Evolutionary conservation across 2,888 invertebrate genomes (phyloP).

Genomic region (Hanleya hanleyi): DNA sequence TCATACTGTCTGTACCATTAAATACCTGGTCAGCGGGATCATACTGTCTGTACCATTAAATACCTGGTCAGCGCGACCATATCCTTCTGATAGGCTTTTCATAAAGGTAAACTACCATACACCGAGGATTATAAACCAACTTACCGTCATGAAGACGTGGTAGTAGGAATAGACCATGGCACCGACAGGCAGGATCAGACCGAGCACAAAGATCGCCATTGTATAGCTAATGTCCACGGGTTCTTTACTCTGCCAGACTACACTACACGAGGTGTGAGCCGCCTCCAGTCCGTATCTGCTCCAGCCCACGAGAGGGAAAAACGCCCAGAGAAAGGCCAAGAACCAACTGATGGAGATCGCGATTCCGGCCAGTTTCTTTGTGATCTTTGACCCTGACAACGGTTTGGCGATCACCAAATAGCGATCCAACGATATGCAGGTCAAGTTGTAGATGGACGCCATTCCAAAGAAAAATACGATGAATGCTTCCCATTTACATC

Average conservation of each 20-base stretch:
- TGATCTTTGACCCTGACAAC: conserved; percentile 45
- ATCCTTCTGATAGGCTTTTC: no score
- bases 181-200: conserved; percentile 51
- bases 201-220: conserved; percentile 51
- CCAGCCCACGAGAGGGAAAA: conserved; percentile 61
- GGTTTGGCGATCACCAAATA: conserved; percentile 63
- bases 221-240: conserved; percentile 48
- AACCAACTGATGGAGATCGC: conserved; percentile 40
- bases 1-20: no score
- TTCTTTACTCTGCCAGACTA: conserved; percentile 41
- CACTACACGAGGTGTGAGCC: conserved; percentile 40
- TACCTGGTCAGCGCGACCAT: no score
- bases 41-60: no score
- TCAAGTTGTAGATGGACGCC: conserved; percentile 54
- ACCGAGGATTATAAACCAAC: no score
- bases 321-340: conserved; percentile 52
- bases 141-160: conserved; percentile 55
- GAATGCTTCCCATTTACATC: conserved; percentile 58
- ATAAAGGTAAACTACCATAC: no score
- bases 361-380: conserved; percentile 40
- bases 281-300: conserved; percentile 57
- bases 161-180: conserved; percentile 52
- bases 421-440: conserved; percentile 58
- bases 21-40: no score
- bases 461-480: conserved; percentile 56